phyloP scores from a whole-genome alignment of 2,797 vertebrate genomes.

The Catostomus latipinnis region DNA sequence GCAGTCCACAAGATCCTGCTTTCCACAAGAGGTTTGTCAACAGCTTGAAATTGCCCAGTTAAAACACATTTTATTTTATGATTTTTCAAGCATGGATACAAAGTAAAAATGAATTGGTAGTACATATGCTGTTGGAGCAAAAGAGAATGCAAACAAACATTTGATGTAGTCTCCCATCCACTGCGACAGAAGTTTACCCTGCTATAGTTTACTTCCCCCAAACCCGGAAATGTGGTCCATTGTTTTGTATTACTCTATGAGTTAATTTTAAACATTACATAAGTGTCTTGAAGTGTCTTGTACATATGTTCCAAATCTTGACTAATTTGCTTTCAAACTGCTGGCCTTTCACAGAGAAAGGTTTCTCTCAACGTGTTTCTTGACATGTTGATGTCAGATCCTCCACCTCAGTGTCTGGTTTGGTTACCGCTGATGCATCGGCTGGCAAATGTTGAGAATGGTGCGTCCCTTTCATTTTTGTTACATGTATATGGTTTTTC shows the following conservation, averaged over 20 bases:
- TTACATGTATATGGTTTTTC: not conserved
- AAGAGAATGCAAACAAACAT: no score
- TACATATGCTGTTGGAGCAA: no score
- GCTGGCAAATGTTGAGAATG: conserved; percentile 96
- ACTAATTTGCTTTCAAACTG: conserved; percentile 24
- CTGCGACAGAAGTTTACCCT: no score
- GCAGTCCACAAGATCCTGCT: conserved; percentile 90
- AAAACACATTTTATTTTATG: no score
- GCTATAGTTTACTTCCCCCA: no score
- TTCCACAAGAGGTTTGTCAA: conserved; percentile 88
- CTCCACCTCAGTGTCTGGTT: conserved; percentile 96
- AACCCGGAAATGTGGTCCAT: no score
- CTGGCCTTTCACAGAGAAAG: conserved; percentile 84
- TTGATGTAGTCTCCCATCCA: no score
- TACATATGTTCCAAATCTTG: not conserved
- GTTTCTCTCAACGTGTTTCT: conserved; percentile 96
- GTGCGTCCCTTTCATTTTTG: conserved; percentile 66
- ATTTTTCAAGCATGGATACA: no score
- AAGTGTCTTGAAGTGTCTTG: not conserved
- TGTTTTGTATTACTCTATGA: no score
- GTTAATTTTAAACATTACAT: no score
- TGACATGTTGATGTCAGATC: conserved; percentile 97
- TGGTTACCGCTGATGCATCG: conserved; percentile 98
- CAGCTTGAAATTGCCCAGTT: no score
- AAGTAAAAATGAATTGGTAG: no score